Evolutionary conservation across 2,888 invertebrate genomes (phyloP).

Genomic region (Erpobdella octoculata): DNA sequence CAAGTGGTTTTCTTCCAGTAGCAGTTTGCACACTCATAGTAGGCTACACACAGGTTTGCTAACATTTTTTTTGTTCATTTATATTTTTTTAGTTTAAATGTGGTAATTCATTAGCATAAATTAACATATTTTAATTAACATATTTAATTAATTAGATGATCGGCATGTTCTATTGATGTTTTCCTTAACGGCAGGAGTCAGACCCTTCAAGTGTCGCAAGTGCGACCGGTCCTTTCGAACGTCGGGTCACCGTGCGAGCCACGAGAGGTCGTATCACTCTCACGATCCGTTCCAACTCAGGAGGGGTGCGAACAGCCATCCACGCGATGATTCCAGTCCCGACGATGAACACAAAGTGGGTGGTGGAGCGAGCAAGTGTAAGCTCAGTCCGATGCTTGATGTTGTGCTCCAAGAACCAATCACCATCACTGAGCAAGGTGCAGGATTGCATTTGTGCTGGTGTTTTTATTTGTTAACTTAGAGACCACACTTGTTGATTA

Average conservation of each 20-base stretch:
- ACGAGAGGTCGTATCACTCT: slow-evolving; percentile 46
- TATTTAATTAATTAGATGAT: background rate
- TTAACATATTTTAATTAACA: background rate
- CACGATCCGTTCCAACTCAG: slow-evolving; percentile 28
- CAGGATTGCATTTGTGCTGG: background rate
- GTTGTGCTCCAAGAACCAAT: slow-evolving; percentile 56
- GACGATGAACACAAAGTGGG: background rate
- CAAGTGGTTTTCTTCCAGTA: slow-evolving; percentile 55
- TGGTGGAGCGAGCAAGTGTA: background rate
- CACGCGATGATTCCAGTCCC: background rate
- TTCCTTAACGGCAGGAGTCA: slow-evolving; percentile 45
- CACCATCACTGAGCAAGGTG: slow-evolving; percentile 56
- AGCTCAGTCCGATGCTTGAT: background rate
- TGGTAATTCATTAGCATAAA: background rate
- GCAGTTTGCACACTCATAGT: slow-evolving; percentile 52
- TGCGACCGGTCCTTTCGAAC: slow-evolving; percentile 51
- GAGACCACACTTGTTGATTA: no score
- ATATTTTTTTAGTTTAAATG: background rate
- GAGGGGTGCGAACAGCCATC: background rate
- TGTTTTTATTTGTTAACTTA: background rate
- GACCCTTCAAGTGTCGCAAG: slow-evolving; percentile 51
- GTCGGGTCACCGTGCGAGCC: slow-evolving; percentile 48
- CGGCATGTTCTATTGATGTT: background rate
- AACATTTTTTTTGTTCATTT: background rate
- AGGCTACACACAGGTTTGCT: slow-evolving; percentile 52